Evolutionary conservation across 2,888 invertebrate genomes (phyloP).

Genomic region (Pyrgus malvae): DNA sequence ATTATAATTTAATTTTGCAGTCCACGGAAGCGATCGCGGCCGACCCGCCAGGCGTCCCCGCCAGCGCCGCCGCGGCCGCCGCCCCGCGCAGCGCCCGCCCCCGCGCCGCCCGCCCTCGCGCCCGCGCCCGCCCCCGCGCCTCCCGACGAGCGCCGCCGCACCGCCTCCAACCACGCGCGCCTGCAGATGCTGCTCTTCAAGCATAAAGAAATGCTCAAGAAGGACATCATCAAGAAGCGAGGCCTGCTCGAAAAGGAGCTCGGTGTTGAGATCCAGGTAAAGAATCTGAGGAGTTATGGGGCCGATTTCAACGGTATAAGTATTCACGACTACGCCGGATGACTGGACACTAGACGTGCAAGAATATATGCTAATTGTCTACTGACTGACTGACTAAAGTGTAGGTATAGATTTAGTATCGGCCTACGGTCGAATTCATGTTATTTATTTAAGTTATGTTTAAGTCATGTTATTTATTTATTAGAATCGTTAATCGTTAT

Average conservation of each 20-base stretch:
- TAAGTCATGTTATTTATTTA: no score
- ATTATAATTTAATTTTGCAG: no score
- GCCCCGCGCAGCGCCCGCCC: slow-evolving; percentile 43
- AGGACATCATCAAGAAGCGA: slow-evolving; percentile 95
- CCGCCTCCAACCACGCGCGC: slow-evolving; percentile 79
- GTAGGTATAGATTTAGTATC: no score
- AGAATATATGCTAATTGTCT: no score
- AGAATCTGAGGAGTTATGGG: no score
- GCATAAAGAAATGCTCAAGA: slow-evolving; percentile 95
- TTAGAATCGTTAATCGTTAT: no score
- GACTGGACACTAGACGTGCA: no score
- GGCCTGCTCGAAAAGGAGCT: slow-evolving; percentile 94
- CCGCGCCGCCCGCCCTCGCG: slow-evolving; percentile 24
- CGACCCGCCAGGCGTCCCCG: slow-evolving; percentile 34
- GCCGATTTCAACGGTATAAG: no score
- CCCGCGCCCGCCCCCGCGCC: slow-evolving; percentile 36
- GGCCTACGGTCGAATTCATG: no score
- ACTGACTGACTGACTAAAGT: no score
- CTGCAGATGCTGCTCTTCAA: slow-evolving; percentile 90
- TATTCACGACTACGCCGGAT: no score
- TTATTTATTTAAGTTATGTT: no score
- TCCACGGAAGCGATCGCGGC: slow-evolving; percentile 55
- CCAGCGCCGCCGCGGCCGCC: slow-evolving; percentile 40
- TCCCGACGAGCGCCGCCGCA: slow-evolving; percentile 76
- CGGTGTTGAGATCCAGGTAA: slow-evolving; percentile 93